A percentile compares a stretch with the other conserved stretches of the same genome.
Conservation (phyloP, 2,113 vertebrate genomes). For the Lophura nycthemera region DNA sequence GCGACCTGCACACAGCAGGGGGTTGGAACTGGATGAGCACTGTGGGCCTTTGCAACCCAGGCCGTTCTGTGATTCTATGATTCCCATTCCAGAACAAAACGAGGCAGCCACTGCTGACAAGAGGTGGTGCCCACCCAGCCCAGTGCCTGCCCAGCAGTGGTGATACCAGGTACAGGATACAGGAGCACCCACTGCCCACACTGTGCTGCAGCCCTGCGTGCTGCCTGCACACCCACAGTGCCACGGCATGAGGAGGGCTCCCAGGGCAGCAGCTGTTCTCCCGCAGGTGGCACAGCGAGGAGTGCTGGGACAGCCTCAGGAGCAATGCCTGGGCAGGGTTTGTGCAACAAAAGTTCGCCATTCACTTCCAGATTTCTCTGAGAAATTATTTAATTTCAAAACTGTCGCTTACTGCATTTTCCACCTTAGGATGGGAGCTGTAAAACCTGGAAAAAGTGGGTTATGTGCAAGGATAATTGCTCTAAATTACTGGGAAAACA, state of each 20-base stretch:
- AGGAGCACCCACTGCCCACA: too few relatives aligned
- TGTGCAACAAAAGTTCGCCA: not conserved
- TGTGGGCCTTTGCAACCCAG: too few relatives aligned
- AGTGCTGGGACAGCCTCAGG: fast-evolving
- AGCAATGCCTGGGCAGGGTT: fast-evolving
- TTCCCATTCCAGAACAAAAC: not conserved
- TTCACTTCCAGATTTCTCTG: fast-evolving
- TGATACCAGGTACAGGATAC: too few relatives aligned
- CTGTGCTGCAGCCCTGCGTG: too few relatives aligned
- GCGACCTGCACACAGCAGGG: too few relatives aligned
- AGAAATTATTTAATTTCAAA: not conserved
- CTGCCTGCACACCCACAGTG: too few relatives aligned
- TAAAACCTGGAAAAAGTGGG: not conserved
- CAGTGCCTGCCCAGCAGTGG: fast-evolving
- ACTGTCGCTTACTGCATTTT: not conserved
- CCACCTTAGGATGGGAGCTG: not conserved
- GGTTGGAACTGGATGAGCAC: too few relatives aligned
- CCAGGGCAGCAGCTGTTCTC: not conserved
- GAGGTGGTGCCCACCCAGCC: not conserved
- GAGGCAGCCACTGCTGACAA: fast-evolving
- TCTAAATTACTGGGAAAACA: not conserved
- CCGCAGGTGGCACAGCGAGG: fast-evolving
- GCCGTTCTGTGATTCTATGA: too few relatives aligned
- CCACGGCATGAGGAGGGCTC: fast-evolving
- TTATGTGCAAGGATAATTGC: not conserved